Evolutionary conservation across 64 coral and sea anemone genomes (phyloP).

Genomic region (Actinia equina): DNA sequence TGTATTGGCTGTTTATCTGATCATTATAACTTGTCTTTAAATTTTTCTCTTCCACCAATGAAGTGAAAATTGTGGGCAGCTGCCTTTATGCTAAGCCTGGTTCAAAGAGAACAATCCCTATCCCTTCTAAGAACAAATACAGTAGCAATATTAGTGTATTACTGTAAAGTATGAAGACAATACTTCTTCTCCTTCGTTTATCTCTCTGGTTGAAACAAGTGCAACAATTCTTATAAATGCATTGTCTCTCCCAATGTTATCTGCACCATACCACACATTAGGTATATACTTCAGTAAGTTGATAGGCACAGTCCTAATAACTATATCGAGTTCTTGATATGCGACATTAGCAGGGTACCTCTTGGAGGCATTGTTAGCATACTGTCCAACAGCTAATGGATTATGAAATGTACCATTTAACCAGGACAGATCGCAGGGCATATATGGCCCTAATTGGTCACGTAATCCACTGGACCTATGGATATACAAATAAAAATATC

Average conservation of each 20-base stretch:
- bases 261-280: slow-evolving; percentile 90
- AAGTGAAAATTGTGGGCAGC: too few relatives aligned
- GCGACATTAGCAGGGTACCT: slow-evolving; percentile 67
- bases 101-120: too few relatives aligned
- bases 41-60: too few relatives aligned
- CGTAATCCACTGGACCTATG: slow-evolving; percentile 72
- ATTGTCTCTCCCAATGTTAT: slow-evolving; percentile 46
- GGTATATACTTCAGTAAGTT: slow-evolving; percentile 75
- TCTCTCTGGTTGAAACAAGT: slow-evolving; percentile 67
- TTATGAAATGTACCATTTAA: slow-evolving; percentile 55
- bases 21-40: too few relatives aligned
- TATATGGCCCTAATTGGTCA: slow-evolving; percentile 77
- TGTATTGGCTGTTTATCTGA: too few relatives aligned
- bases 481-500: not conserved
- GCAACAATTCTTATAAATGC: slow-evolving; percentile 79
- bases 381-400: slow-evolving; percentile 87
- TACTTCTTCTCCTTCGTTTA: slow-evolving; percentile 76
- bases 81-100: too few relatives aligned
- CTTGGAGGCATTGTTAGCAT: slow-evolving; percentile 80
- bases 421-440: slow-evolving; percentile 83
- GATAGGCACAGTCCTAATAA: slow-evolving; percentile 34
- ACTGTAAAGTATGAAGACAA: slow-evolving; percentile 98
- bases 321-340: slow-evolving; percentile 88
- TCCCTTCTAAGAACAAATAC: too few relatives aligned
- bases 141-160: slow-evolving; percentile 38